Percentiles rank a stretch among this genome's conserved stretches.
Conservation (phyloP, 2,888 invertebrate genomes). For the Hirtodrosophila histrioides region DNA sequence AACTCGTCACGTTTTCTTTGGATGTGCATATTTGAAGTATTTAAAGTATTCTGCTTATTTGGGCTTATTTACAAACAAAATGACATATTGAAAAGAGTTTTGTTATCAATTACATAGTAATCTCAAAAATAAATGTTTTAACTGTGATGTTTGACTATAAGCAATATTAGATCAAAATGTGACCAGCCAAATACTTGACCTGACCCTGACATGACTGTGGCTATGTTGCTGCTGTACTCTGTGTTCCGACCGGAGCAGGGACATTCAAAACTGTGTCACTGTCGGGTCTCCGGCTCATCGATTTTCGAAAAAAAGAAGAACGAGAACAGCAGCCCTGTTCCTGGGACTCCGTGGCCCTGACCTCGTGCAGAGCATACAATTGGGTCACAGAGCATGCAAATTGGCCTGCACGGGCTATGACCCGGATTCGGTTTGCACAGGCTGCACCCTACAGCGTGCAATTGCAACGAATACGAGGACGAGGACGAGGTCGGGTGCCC, state of each 20-base stretch:
- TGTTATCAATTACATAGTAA: too few relatives aligned
- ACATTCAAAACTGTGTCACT: conserved; percentile 37
- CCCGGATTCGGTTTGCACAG: conserved; percentile 28
- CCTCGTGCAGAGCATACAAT: conserved; percentile 31
- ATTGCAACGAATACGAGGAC: conserved; percentile 11
- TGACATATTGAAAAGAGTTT: too few relatives aligned
- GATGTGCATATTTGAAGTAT: too few relatives aligned
- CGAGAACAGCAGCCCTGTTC: conserved; percentile 13
- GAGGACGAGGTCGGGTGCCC: conserved; percentile 28
- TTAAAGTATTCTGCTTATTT: too few relatives aligned
- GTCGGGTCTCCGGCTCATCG: conserved; percentile 8
- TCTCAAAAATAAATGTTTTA: too few relatives aligned
- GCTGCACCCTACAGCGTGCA: conserved; percentile 6
- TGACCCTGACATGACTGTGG: conserved; percentile 35
- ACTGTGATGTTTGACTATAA: too few relatives aligned
- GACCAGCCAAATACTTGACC: conserved; percentile 5
- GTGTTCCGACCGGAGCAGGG: conserved; percentile 1
- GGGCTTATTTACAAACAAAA: too few relatives aligned
- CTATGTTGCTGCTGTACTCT: conserved; percentile 2
- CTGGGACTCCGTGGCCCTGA: conserved; percentile 27
- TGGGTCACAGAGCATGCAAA: conserved; percentile 58
- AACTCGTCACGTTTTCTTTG: too few relatives aligned
- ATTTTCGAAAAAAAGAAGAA: conserved; percentile 16
- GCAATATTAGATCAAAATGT: too few relatives aligned
- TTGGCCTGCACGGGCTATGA: conserved; percentile 38